Evolutionary conservation across 2,113 vertebrate genomes (phyloP).

Genomic region (Montifringilla adamsi): DNA sequence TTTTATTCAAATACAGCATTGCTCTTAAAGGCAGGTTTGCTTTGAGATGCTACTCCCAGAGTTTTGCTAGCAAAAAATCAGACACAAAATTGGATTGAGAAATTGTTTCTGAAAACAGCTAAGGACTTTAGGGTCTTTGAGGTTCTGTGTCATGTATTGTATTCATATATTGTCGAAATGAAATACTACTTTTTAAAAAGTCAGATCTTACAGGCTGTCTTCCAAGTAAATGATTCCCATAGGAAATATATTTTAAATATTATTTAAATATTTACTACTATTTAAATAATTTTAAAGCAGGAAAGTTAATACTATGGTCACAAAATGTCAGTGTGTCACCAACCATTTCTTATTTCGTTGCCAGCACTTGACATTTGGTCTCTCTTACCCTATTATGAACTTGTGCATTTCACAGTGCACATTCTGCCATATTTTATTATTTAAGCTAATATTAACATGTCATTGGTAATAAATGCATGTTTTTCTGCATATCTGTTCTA

Average conservation of each 20-base stretch:
- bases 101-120: constrained; percentile 45
- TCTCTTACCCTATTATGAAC: constrained; percentile 25
- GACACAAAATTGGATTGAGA: constrained; percentile 23
- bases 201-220: constrained; percentile 64
- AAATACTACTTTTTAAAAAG: constrained; percentile 56
- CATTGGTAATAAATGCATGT: constrained; percentile 72
- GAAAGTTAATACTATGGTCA: constrained; percentile 53
- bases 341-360: constrained; percentile 41
- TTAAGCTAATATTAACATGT: constrained; percentile 56
- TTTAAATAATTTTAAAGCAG: constrained; percentile 66
- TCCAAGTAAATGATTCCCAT: constrained; percentile 69
- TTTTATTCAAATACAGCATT: background rate
- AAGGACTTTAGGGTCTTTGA: constrained; percentile 39
- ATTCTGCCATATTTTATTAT: constrained; percentile 51
- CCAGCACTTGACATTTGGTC: constrained; percentile 43
- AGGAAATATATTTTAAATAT: constrained; percentile 71
- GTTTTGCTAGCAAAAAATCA: constrained; percentile 11
- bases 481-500: constrained; percentile 57
- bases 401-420: constrained; percentile 54
- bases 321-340: constrained; percentile 53
- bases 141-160: constrained; percentile 39
- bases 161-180: constrained; percentile 57
- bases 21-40: constrained; percentile 37
- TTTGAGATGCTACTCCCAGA: constrained; percentile 51
- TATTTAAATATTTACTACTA: constrained; percentile 72